Evolutionary conservation across 2,797 vertebrate species (phyloP).

Genomic region (Acanthurus leucopareius): DNA sequence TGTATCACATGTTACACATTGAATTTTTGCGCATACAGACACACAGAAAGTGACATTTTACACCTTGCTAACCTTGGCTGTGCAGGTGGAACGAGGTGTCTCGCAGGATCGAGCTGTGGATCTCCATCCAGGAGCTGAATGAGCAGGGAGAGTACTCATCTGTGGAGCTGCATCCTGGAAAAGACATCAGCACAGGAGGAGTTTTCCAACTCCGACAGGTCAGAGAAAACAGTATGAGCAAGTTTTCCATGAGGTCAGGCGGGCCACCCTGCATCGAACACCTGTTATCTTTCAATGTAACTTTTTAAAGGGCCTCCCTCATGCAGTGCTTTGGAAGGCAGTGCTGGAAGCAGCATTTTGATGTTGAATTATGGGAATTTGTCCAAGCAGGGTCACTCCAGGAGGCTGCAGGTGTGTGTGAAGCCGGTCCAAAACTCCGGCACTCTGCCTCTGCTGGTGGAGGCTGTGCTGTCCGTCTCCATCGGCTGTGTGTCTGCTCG

Average conservation of each 20-base stretch:
- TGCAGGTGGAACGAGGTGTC: conserved; percentile 97
- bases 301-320: background rate
- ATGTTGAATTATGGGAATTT: conserved; percentile 34
- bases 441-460: conserved; percentile 95
- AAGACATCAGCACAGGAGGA: conserved; percentile 95
- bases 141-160: conserved; percentile 95
- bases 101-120: conserved; percentile 94
- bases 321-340: background rate
- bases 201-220: conserved; percentile 98
- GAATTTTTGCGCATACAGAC: background rate
- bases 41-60: conserved; percentile 8
- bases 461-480: conserved; percentile 93
- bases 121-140: conserved; percentile 95
- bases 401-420: conserved; percentile 94
- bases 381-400: conserved; percentile 91
- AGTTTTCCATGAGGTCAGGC: conserved; percentile 15
- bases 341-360: conserved; percentile 12
- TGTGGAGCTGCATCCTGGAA: conserved; percentile 94
- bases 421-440: conserved; percentile 95
- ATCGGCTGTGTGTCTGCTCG: conserved; percentile 94
- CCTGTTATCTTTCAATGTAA: conserved; percentile 12
- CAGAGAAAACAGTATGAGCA: conserved; percentile 12
- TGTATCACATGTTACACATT: background rate
- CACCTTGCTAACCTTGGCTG: conserved; percentile 18
- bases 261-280: conserved; percentile 18